These are phyloP conservation scores for Sturmia bella DNA, from an alignment of 2,888 invertebrate species.

Conservation along the genomic window DNA sequence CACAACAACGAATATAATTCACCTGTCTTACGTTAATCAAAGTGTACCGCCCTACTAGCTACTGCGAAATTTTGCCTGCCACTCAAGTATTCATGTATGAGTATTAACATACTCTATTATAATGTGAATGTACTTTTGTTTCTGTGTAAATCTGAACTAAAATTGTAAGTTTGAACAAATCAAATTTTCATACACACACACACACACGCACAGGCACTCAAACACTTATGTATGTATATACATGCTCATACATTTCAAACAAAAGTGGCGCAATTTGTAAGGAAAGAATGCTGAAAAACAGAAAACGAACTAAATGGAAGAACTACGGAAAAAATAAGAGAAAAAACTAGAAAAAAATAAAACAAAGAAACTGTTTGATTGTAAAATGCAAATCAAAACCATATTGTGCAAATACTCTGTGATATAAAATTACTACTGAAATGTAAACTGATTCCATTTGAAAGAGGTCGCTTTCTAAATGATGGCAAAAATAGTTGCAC, in stretches of 20 bases:
- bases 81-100: neutral
- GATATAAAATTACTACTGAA: neutral
- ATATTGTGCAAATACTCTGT: slow-evolving; percentile 23
- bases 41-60: neutral
- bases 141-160: slow-evolving; percentile 14
- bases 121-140: slow-evolving; percentile 22
- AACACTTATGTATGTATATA: neutral
- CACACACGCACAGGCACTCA: neutral
- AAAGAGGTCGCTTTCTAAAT: neutral
- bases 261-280: slow-evolving; percentile 36
- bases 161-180: slow-evolving; percentile 46
- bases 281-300: neutral
- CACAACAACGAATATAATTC: too few species aligned
- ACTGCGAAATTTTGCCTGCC: neutral
- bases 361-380: slow-evolving; percentile 21
- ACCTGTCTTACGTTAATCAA: neutral
- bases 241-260: neutral
- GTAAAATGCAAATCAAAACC: slow-evolving; percentile 44
- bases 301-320: too few species aligned
- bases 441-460: neutral
- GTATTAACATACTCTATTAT: slow-evolving; percentile 9
- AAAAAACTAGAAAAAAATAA: neutral
- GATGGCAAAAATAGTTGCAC: too few species aligned
- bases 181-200: slow-evolving; percentile 23
- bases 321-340: neutral